Conservation (phyloP, 2,113 vertebrate species). For the Prolemur simus region DNA sequence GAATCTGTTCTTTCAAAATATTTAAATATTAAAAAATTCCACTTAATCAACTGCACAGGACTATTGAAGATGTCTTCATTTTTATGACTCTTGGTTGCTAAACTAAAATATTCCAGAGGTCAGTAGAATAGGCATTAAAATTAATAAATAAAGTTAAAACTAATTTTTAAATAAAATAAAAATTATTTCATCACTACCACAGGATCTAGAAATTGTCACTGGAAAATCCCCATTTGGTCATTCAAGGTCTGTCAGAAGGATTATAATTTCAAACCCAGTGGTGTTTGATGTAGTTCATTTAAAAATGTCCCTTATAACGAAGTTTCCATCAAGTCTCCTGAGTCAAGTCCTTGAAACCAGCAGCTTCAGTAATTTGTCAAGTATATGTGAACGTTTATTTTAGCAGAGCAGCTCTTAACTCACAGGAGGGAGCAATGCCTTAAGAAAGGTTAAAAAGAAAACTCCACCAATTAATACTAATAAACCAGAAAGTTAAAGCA, state of each 20-base stretch:
- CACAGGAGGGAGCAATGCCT: conserved; percentile 44
- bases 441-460: conserved; percentile 65
- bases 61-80: background rate
- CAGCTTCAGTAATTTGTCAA: background rate
- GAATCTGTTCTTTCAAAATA: conserved; percentile 32
- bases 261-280: background rate
- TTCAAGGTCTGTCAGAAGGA: background rate
- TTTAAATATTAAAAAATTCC: conserved; percentile 35
- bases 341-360: conserved; percentile 31
- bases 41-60: background rate
- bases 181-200: conserved; percentile 7
- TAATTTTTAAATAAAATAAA: background rate
- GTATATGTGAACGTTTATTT: conserved; percentile 7
- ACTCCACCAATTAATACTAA: conserved; percentile 58
- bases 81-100: background rate
- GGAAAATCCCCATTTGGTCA: conserved; percentile 7
- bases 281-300: background rate
- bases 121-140: conserved; percentile 4
- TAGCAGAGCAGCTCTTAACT: background rate
- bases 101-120: conserved; percentile 36
- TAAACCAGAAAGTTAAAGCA: conserved; percentile 63
- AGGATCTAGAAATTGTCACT: conserved; percentile 13
- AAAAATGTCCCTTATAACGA: background rate
- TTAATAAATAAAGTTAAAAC: background rate
- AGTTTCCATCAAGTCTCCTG: background rate